Conservation (phyloP, 2,888 invertebrate genomes). For the Sipunculus nudus region DNA sequence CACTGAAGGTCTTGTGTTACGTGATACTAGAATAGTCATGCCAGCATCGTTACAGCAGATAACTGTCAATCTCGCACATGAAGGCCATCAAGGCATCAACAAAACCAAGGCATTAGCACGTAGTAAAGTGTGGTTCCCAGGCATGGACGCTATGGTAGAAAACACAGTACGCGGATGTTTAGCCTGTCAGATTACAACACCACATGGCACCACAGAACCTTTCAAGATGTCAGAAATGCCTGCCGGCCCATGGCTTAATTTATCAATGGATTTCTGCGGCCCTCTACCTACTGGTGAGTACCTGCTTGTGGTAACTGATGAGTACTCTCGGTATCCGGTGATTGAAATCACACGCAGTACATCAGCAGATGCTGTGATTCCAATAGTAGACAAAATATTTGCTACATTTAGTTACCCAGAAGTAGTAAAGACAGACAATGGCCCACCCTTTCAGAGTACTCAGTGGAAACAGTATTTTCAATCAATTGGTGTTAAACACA, state of each 20-base stretch:
- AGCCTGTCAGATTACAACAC: conserved; percentile 19
- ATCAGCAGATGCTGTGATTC: conserved; percentile 21
- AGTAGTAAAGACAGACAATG: conserved; percentile 35
- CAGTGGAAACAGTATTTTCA: conserved; percentile 30
- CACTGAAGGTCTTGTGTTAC: background rate
- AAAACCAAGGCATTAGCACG: conserved; percentile 36
- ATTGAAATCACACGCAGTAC: conserved; percentile 24
- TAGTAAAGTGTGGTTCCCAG: conserved; percentile 37
- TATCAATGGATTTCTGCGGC: conserved; percentile 24
- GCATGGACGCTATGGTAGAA: conserved; percentile 27
- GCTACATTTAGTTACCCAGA: conserved; percentile 29
- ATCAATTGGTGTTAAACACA: conserved; percentile 31
- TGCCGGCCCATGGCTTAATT: conserved; percentile 11
- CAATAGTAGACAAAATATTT: conserved; percentile 30
- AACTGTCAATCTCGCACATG: conserved; percentile 37
- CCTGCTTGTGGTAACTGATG: conserved; percentile 1
- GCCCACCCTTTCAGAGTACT: conserved; percentile 33
- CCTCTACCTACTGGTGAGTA: conserved; percentile 1
- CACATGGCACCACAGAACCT: background rate
- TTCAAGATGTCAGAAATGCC: background rate
- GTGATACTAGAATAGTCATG: conserved; percentile 11
- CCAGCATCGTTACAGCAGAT: conserved; percentile 20
- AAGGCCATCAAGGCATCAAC: conserved; percentile 37
- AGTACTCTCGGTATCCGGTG: conserved; percentile 27
- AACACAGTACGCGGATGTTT: conserved; percentile 16